These are phyloP conservation scores for Drosophila stalkeri DNA, from an alignment of 2,888 invertebrate genomes.

Conservation along the genomic window DNA sequence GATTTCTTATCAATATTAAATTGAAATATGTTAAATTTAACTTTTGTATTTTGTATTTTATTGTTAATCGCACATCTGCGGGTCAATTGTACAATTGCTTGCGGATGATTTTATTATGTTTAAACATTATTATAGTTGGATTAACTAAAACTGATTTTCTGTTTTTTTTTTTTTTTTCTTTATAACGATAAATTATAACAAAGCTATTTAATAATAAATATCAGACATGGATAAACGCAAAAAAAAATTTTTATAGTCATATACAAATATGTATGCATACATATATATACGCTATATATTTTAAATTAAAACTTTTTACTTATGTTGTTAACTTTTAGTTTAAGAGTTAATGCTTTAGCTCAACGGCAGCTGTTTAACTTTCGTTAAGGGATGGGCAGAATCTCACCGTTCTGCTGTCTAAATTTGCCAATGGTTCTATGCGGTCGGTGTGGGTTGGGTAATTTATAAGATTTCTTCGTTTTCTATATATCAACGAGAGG, in stretches of 20 bases:
- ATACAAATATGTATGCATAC: slow-evolving; percentile 33
- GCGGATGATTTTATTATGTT: slow-evolving; percentile 9
- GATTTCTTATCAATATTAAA: slow-evolving; percentile 1
- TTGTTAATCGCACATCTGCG: slow-evolving; percentile 64
- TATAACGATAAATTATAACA: slow-evolving; percentile 73
- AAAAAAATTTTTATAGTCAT: slow-evolving; percentile 47
- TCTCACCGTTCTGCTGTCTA: slow-evolving; percentile 53
- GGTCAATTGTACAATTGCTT: slow-evolving; percentile 57
- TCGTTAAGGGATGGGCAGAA: slow-evolving; percentile 48
- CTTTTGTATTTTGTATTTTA: slow-evolving; percentile 42
- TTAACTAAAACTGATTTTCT: slow-evolving; percentile 43
- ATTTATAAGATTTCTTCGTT: slow-evolving; percentile 69
- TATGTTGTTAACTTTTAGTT: slow-evolving; percentile 36
- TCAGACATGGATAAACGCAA: slow-evolving; percentile 76
- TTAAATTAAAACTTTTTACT: slow-evolving; percentile 50
- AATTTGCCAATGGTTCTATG: slow-evolving; percentile 51
- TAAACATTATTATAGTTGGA: background rate
- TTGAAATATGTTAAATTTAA: slow-evolving; percentile 16
- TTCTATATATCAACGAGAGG: slow-evolving; percentile 68
- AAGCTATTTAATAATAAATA: slow-evolving; percentile 75
- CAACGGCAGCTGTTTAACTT: slow-evolving; percentile 49
- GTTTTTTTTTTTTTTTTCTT: slow-evolving; percentile 6
- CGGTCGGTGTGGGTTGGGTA: slow-evolving; percentile 59
- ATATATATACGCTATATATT: slow-evolving; percentile 26
- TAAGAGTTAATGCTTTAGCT: slow-evolving; percentile 42